phyloP scores from a whole-genome alignment of 2,113 vertebrate genomes.

The Willisornis vidua region DNA sequence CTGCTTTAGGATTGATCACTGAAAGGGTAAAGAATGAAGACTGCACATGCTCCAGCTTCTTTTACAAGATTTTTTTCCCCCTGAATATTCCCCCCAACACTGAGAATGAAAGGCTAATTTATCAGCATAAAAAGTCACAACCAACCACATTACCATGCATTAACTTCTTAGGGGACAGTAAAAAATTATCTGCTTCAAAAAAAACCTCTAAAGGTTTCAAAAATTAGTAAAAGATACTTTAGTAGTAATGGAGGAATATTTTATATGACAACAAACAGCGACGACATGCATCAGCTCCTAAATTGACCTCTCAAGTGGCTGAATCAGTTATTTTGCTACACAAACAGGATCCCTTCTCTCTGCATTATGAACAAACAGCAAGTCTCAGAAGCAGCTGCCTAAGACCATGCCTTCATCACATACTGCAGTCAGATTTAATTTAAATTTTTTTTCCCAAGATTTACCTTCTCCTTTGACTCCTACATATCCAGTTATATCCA shows the following conservation, averaged over 20 bases:
- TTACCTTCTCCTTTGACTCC: background rate
- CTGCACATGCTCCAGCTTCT: background rate
- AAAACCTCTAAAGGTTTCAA: background rate
- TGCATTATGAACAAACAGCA: accelerated
- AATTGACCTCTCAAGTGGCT: background rate
- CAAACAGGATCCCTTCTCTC: background rate
- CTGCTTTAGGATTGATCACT: background rate
- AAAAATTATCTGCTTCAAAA: background rate
- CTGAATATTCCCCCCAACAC: background rate
- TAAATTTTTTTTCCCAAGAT: background rate
- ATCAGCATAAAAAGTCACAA: background rate
- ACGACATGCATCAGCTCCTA: background rate
- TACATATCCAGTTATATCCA: background rate
- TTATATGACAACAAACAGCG: background rate
- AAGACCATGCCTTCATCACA: background rate
- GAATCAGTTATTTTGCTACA: background rate
- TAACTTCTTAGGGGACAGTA: background rate
- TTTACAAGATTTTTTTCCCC: background rate
- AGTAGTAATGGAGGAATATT: background rate
- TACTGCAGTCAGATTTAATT: background rate
- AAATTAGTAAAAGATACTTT: background rate
- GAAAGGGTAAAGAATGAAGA: background rate
- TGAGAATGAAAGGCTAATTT: background rate
- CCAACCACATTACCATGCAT: background rate
- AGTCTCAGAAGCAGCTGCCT: background rate